A percentile compares a stretch with the other conserved stretches of the same genome.
Conservation (phyloP, 2,113 vertebrate species). For the Tautogolabrus adspersus region DNA sequence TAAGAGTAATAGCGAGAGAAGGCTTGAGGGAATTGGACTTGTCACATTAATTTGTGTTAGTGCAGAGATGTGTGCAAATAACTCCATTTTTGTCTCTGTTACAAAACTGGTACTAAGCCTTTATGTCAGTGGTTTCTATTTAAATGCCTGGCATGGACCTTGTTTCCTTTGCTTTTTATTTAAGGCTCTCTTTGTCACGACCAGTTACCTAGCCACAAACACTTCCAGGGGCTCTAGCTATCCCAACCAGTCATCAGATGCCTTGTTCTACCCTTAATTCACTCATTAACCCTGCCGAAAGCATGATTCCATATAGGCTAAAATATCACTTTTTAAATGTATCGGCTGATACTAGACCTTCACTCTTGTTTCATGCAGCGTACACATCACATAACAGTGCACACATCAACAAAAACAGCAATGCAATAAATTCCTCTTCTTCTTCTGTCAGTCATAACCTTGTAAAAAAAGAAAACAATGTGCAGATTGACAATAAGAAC, state of each 20-base stretch:
- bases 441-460: no score
- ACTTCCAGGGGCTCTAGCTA: background rate
- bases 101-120: background rate
- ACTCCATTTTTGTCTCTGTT: background rate
- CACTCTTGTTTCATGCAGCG: no score
- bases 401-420: no score
- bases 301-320: background rate
- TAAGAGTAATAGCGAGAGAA: background rate
- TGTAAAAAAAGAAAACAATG: background rate
- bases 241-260: background rate
- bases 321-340: constrained; percentile 1
- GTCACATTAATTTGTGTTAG: background rate
- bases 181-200: background rate
- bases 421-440: no score
- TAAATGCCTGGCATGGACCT: background rate
- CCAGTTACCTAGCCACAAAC: background rate
- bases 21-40: background rate
- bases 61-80: background rate
- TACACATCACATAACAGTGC: no score
- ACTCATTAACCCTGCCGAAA: constrained; percentile 9
- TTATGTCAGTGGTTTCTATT: background rate
- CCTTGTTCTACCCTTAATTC: background rate
- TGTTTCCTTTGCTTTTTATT: background rate
- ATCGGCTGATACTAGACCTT: no score
- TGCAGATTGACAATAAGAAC: background rate